Base-by-base conservation (phyloP, 2,888 invertebrate genomes). In the Perdita meconis region DNA sequence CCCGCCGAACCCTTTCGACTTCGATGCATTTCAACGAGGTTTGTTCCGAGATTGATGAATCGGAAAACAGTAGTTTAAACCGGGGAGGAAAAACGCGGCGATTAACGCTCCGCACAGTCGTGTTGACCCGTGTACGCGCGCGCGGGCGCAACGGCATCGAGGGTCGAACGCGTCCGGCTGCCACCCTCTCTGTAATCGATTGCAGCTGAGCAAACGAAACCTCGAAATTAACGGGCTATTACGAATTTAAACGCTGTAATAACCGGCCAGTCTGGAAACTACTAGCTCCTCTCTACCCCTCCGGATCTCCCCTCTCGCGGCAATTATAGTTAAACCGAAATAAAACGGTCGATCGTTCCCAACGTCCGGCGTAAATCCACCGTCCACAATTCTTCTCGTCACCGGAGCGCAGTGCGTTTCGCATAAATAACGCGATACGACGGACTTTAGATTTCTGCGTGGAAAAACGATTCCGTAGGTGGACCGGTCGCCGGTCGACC, bases 121-220 rank as follows among this genome's bases (percentile, higher is more conserved):
- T 30, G 71, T 53, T 67, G 75, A 65, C 38, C 68, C 71, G 61
- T n/a, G 36, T 60, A 51, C 42, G 67, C 36, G 57, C 38, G 55
- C 34, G 16, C 55, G 55, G 10, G 34, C 44, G 44, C 44, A 19
- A 16, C 22, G 10, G 16, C 47, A 47, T 19, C 34, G 19, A 66
- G 76, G 61, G 60, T 66, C 61, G 71, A 68, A 50, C 66, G 40
- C 40, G 51, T 22, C 34, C 57, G 22, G 16, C 30, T 56, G 34
- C 53, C 57, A 34, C 53, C 30, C 61, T 69, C 57, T 67, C 64
- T 64, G 74, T 70, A 83, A 86, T 86, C 85, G 89, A 87, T 87
- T 81, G 83, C 91, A 90, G 91, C 90, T 91, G 91, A 87, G 87
- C 87, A 90, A 91, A 90, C 88, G 88, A 88, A 85, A 86, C 73